Evolutionary conservation across 2,113 vertebrate species (phyloP).

Genomic region (Laterallus jamaicensis): DNA sequence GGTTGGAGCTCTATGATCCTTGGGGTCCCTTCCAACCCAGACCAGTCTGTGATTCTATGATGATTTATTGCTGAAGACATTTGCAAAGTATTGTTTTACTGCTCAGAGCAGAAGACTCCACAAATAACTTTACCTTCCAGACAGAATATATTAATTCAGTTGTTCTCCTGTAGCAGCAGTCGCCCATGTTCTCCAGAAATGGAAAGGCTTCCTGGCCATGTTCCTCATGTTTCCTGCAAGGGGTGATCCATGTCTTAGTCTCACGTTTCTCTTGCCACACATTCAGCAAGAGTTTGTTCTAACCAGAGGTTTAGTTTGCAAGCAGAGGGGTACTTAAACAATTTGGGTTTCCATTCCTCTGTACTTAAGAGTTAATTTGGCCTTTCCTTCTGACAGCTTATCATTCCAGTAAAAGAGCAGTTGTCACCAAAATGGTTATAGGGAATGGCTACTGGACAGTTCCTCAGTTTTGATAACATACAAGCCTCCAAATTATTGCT

Average conservation of each 20-base stretch:
- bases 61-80: neutral
- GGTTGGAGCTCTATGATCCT: too few relatives aligned
- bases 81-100: neutral
- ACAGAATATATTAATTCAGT: neutral
- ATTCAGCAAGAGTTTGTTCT: neutral
- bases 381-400: neutral
- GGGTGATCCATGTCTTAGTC: neutral
- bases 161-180: neutral
- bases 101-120: neutral
- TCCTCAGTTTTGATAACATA: neutral
- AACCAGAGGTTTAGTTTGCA: neutral
- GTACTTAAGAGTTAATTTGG: neutral
- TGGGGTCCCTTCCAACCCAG: too few relatives aligned
- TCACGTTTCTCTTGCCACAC: neutral
- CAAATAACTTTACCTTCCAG: neutral
- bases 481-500: neutral
- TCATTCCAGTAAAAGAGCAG: neutral
- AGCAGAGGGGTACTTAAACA: neutral
- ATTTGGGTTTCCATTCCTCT: neutral
- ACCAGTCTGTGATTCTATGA: too few relatives aligned
- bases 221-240: neutral
- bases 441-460: neutral
- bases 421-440: neutral
- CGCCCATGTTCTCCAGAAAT: neutral
- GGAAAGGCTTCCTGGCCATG: neutral